A percentile compares a stretch with the other conserved stretches of the same genome.
These are phyloP conservation scores for Galleria mellonella DNA, from an alignment of 1,140 invertebrate genomes.

Conservation along the genomic window DNA sequence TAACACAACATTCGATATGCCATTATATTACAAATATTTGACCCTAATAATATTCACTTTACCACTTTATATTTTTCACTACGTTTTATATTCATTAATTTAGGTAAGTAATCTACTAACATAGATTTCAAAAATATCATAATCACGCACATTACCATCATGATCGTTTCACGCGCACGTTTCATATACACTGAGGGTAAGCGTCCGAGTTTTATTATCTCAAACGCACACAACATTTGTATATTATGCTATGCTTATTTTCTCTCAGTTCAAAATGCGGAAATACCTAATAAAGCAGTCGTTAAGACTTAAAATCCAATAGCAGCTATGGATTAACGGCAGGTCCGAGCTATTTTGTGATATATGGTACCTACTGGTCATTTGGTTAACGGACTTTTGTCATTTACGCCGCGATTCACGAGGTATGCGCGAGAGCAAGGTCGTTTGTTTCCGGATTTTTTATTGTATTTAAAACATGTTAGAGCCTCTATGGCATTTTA, in stretches of 20 bases:
- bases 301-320: too few species aligned
- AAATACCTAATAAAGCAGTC: too few species aligned
- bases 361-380: slow-evolving; percentile 12
- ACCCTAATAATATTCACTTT: too few species aligned
- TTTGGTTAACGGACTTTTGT: slow-evolving; percentile 23
- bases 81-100: too few species aligned
- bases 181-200: slow-evolving; percentile 2
- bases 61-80: too few species aligned
- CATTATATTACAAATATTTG: too few species aligned
- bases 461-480: not conserved
- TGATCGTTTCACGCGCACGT: slow-evolving; percentile 14
- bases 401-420: slow-evolving; percentile 8
- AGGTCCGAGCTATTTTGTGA: not conserved
- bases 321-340: not conserved
- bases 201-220: slow-evolving; percentile 8
- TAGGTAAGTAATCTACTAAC: too few species aligned
- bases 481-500: too few species aligned
- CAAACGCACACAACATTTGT: not conserved
- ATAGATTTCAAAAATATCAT: too few species aligned
- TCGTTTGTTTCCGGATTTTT: slow-evolving; percentile 10
- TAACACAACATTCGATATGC: too few species aligned
- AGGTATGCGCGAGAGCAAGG: slow-evolving; percentile 13
- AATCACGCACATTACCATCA: slow-evolving; percentile 10
- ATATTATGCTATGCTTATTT: too few species aligned
- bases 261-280: too few species aligned